These are phyloP conservation scores for Coracopsis vasa DNA, from an alignment of 2,113 vertebrate species.

Conservation along the genomic window DNA sequence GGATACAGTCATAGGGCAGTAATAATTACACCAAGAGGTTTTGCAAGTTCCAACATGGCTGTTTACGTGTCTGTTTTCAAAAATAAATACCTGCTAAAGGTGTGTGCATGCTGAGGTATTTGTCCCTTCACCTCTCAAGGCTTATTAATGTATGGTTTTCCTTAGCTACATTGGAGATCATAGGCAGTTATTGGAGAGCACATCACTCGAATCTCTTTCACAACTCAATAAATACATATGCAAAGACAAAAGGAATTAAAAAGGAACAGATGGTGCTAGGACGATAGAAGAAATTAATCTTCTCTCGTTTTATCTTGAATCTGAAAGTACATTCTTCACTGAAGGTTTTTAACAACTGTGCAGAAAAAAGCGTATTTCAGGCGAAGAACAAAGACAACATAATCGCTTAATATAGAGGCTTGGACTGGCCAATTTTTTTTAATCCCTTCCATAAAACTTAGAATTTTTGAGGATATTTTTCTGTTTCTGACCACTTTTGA, in stretches of 20 bases:
- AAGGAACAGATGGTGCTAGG: background rate
- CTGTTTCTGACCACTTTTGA: background rate
- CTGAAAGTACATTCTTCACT: background rate
- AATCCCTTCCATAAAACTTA: background rate
- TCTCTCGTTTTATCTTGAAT: background rate
- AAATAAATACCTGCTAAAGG: slow-evolving; percentile 42
- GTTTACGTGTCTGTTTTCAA: slow-evolving; percentile 23
- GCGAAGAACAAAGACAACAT: background rate
- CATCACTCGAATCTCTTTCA: background rate
- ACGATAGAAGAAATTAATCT: background rate
- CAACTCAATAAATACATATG: background rate
- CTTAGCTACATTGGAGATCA: background rate
- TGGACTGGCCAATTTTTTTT: background rate
- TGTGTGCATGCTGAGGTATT: background rate
- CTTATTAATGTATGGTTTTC: background rate
- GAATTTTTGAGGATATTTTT: background rate
- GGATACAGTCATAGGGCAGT: background rate
- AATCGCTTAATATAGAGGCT: background rate
- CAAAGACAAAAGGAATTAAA: background rate
- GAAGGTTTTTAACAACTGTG: background rate
- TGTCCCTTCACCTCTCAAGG: background rate
- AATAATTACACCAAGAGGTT: slow-evolving; percentile 6
- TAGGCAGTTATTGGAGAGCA: background rate
- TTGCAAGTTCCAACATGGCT: background rate
- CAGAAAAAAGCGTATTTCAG: background rate